phyloP scores from a whole-genome alignment of 2,113 vertebrate genomes.

The Nesoenas mayeri region DNA sequence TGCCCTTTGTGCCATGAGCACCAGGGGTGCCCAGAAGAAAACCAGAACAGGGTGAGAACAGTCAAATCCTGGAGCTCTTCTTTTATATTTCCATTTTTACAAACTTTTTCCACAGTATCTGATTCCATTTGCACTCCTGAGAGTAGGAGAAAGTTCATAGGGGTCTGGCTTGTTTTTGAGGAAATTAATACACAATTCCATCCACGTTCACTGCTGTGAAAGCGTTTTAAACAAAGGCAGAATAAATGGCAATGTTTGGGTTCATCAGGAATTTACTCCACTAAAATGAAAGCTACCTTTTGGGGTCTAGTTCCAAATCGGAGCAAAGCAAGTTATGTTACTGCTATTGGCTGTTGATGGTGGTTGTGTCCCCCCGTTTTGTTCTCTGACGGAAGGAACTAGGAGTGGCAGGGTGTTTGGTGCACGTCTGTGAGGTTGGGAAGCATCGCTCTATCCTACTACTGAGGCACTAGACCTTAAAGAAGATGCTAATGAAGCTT shows the following conservation, averaged over 20 bases:
- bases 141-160: neutral
- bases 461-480: slow-evolving; percentile 21
- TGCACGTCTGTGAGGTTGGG: neutral
- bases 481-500: slow-evolving; percentile 30
- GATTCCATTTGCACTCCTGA: neutral
- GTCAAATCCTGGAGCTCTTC: neutral
- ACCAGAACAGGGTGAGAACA: neutral
- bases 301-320: neutral
- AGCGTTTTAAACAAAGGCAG: neutral
- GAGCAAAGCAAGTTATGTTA: neutral
- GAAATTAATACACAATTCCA: neutral
- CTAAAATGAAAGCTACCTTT: neutral
- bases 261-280: neutral
- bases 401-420: neutral
- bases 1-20: neutral
- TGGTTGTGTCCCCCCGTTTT: neutral
- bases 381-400: neutral
- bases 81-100: neutral
- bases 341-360: neutral
- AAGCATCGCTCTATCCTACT: neutral
- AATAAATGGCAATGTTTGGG: neutral
- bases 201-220: fast-evolving
- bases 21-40: neutral
- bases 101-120: neutral
- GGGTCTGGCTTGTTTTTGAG: neutral